Evolutionary conservation across 2,888 invertebrate genomes (phyloP), one percentile per base, ranked within the genome.

Genomic region (Oscheius myriophilus): DNA sequence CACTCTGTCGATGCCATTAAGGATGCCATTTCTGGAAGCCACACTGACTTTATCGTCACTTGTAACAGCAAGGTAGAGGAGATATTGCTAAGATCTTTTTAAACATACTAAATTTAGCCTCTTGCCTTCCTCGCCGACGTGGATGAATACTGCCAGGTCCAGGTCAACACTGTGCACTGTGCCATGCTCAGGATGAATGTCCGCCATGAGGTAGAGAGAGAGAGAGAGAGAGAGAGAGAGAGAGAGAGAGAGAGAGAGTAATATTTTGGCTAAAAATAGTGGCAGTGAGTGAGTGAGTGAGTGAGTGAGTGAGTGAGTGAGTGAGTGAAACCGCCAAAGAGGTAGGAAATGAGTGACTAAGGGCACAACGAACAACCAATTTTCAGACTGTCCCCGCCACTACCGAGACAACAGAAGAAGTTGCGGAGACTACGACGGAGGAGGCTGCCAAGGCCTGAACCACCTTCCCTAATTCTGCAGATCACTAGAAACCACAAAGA

Each of bases 61-160:
- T 75, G 75, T 46, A 67, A 67, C 69, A 71, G 71, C 65, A 69
- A 70, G 59, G 46, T 61, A 57, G 18, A 1, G 7, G n/a, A 18
- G n/a, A 21, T 9, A 16, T n/a, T n/a, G 21, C 18, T 12, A 14
- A 12, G 11, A 11, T 59, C 46, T 16, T 25, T n/a, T n/a, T 43
- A 4, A 16, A 55, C 3, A 3, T 2, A 41, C 14, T n/a, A 18
- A 7, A 41, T 55, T n/a, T 16, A 61, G 64, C 70, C 71, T 51
- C 46, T 73, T 42, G 68, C 71, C 65, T 76, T 72, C 72, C 61
- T 66, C 58, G 76, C 74, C 46, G 72, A 72, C 18, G 69, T 69
- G 52, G 76, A 76, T 52, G 74, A 76, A 43, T 76, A 67, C 72
- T 76, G 76, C 52, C 67, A 65, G 61, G 11, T 71, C 39, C 61